phyloP scores from a whole-genome alignment of 2,797 vertebrate species.

The Cephalopachus bancanus region DNA sequence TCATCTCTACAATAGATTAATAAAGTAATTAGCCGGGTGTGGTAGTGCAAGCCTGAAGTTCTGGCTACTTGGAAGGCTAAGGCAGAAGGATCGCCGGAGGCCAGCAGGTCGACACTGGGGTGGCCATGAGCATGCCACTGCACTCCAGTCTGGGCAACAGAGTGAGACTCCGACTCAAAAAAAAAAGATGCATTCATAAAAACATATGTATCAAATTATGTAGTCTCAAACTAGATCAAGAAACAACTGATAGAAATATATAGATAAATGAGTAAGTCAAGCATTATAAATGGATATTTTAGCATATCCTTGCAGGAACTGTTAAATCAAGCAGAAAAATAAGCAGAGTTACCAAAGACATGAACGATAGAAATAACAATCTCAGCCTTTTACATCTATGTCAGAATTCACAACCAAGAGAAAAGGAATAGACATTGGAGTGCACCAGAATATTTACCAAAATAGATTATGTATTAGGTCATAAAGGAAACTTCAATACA shows the following conservation, averaged over 20 bases:
- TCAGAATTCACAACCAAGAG: neutral
- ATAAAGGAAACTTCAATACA: neutral
- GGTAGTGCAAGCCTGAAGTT: too few relatives aligned
- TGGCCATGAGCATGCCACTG: too few relatives aligned
- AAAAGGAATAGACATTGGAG: neutral
- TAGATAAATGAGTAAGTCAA: conserved; percentile 14
- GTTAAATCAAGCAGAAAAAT: conserved; percentile 20
- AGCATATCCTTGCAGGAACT: neutral
- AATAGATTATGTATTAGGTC: neutral
- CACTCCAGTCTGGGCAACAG: too few relatives aligned
- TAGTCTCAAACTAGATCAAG: neutral
- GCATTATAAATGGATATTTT: neutral
- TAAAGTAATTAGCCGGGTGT: too few relatives aligned
- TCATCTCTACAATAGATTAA: too few relatives aligned
- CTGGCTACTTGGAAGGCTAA: too few relatives aligned
- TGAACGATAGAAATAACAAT: neutral
- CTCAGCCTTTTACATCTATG: neutral
- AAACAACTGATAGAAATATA: neutral
- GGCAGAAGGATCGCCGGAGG: too few relatives aligned
- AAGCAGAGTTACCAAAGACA: neutral
- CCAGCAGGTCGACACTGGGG: too few relatives aligned
- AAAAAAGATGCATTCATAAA: neutral
- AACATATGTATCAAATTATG: neutral
- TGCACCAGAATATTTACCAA: neutral
- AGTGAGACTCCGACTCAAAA: too few relatives aligned